Conservation (phyloP, 1,140 invertebrate species). For the Caenorhabditis brenneri region DNA sequence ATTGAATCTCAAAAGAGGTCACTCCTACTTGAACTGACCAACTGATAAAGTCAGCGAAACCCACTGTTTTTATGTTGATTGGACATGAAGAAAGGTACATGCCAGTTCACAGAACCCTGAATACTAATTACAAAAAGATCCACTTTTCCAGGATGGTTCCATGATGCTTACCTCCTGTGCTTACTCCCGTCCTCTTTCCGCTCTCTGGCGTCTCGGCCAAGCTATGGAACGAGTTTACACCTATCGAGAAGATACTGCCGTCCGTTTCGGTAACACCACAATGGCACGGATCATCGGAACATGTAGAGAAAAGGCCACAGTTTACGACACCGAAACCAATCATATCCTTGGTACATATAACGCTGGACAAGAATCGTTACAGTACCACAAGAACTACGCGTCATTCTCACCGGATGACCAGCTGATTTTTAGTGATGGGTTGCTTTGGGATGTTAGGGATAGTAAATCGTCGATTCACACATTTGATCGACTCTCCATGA, state of each 20-base stretch:
- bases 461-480: constrained; percentile 80
- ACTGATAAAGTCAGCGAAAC: no score
- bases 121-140: no score
- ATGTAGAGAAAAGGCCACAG: constrained; percentile 35
- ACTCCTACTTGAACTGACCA: no score
- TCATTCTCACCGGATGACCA: constrained; percentile 92
- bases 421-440: constrained; percentile 90
- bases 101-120: no score
- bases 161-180: constrained; percentile 84
- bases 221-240: constrained; percentile 79
- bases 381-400: constrained; percentile 90
- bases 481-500: constrained; percentile 95
- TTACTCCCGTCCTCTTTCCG: constrained; percentile 82
- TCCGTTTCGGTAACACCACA: constrained; percentile 86
- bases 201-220: constrained; percentile 81
- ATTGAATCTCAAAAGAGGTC: no score
- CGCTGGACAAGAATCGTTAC: constrained; percentile 81
- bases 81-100: no score
- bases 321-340: constrained; percentile 88
- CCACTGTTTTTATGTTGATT: no score
- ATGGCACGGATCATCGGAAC: constrained; percentile 83
- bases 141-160: constrained; percentile 76
- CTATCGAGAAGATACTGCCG: constrained; percentile 84
- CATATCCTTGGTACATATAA: constrained; percentile 79
- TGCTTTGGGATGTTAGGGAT: constrained; percentile 89